phyloP scores from a whole-genome alignment of 2,113 vertebrate genomes.

The Riparia riparia region DNA sequence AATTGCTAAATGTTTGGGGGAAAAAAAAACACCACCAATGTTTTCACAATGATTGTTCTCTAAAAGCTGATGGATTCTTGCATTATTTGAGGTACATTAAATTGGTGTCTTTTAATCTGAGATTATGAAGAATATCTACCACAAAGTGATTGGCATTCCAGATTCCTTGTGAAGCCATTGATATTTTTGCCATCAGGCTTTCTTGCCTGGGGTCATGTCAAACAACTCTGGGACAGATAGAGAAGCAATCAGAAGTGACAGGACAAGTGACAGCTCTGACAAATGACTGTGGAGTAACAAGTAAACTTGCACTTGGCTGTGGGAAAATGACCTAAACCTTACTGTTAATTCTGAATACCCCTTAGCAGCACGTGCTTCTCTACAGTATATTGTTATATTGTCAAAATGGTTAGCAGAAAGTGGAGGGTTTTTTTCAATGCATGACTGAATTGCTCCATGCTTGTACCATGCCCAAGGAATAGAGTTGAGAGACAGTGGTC shows the following conservation, averaged over 20 bases:
- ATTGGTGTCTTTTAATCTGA: not conserved
- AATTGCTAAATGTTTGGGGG: not conserved
- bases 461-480: not conserved
- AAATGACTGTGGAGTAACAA: not conserved
- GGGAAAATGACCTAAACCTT: not conserved
- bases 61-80: not conserved
- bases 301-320: not conserved
- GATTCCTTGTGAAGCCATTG: not conserved
- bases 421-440: not conserved
- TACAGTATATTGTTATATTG: not conserved
- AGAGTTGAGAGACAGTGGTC: not conserved
- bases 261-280: not conserved
- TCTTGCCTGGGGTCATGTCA: not conserved
- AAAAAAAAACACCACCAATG: accelerated
- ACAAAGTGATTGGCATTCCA: not conserved
- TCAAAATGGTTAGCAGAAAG: not conserved
- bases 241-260: not conserved
- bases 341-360: not conserved
- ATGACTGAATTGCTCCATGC: not conserved
- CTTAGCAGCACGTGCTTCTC: not conserved
- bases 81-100: not conserved
- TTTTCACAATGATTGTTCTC: not conserved
- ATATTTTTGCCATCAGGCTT: not conserved
- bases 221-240: not conserved
- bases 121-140: not conserved